phyloP scores from a whole-genome alignment of 2,113 vertebrate genomes.

The Nesogale talazaci region DNA sequence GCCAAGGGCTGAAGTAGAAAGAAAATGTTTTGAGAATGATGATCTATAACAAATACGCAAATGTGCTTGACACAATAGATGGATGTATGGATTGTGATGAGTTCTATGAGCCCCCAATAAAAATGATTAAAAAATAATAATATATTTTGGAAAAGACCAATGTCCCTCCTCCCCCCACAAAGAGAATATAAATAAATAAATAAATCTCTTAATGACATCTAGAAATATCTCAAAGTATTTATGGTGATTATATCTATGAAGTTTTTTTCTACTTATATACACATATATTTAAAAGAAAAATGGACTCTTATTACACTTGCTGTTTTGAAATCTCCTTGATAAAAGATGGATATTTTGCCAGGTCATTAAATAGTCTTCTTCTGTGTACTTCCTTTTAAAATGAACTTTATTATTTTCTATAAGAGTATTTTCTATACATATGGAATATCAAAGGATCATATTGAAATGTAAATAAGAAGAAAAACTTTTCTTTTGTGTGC shows the following conservation, averaged over 20 bases:
- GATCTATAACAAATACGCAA: no score
- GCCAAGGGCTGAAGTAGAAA: no score
- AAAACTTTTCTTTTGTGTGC: neutral
- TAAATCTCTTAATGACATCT: neutral
- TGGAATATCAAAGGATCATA: slow-evolving; percentile 6
- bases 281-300: slow-evolving; percentile 9
- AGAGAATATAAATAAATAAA: no score
- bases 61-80: no score
- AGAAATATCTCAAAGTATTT: neutral
- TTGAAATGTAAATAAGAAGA: slow-evolving; percentile 23
- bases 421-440: neutral
- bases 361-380: slow-evolving; percentile 36
- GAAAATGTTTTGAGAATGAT: no score
- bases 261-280: neutral
- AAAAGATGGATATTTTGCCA: neutral
- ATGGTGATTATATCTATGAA: neutral
- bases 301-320: neutral
- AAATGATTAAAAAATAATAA: no score
- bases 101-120: no score
- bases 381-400: slow-evolving; percentile 7
- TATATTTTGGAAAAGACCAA: no score
- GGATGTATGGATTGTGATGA: no score
- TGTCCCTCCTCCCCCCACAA: no score
- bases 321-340: slow-evolving; percentile 44
- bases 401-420: neutral